A percentile compares a stretch with the other conserved stretches of the same genome.
Conservation (phyloP, 2,797 vertebrate species). For the Manis javanica region DNA sequence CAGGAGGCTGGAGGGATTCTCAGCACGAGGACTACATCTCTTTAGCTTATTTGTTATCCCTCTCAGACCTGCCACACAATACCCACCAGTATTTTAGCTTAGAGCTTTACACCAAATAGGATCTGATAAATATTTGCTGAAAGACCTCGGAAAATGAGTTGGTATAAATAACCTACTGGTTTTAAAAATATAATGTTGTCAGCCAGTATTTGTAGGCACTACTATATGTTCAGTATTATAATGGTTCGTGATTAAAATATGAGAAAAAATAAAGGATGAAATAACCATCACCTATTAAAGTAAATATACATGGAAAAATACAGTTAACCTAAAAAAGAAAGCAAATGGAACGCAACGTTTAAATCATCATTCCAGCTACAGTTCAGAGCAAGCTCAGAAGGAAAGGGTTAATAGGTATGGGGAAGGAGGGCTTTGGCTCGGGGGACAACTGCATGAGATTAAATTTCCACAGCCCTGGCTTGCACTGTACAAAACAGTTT, state of each 20-base stretch:
- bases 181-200: neutral
- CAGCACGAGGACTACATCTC: neutral
- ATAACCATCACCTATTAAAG: neutral
- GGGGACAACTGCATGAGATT: neutral
- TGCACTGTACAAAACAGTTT: neutral
- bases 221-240: neutral
- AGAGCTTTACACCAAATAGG: neutral
- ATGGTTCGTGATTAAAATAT: neutral
- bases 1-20: neutral
- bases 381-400: neutral
- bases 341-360: slow-evolving; percentile 7
- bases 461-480: neutral
- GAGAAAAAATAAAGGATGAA: neutral
- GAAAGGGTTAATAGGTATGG: neutral
- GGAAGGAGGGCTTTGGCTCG: no score
- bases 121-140: neutral
- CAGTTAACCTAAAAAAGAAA: neutral
- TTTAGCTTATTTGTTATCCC: neutral
- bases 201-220: neutral
- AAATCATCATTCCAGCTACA: neutral
- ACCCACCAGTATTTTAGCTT: neutral
- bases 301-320: slow-evolving; percentile 24
- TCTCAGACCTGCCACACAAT: neutral
- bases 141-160: slow-evolving; percentile 39
- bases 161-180: neutral